These are phyloP conservation scores for Portunus trituberculatus DNA, from an alignment of 1,140 invertebrate genomes.

Conservation along the genomic window DNA sequence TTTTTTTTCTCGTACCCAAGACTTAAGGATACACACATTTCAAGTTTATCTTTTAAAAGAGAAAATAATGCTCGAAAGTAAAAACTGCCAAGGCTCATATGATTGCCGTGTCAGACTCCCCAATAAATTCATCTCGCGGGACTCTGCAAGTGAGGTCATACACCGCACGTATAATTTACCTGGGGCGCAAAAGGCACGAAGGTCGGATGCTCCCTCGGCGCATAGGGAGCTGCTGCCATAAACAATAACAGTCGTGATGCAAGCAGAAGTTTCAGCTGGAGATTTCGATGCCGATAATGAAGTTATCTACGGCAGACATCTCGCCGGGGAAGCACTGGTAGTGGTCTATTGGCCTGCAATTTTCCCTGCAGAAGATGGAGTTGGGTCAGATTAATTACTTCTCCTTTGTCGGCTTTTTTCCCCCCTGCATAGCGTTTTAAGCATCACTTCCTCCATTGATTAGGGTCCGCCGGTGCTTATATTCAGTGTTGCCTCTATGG, in stretches of 20 bases:
- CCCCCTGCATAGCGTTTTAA: too few relatives aligned
- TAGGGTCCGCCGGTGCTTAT: too few relatives aligned
- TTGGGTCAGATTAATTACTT: background rate
- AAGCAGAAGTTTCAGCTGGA: conserved; percentile 37
- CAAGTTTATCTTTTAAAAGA: conserved; percentile 14
- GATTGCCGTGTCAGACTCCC: conserved; percentile 44
- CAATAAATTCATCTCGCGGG: conserved; percentile 37
- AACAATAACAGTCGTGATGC: conserved; percentile 60
- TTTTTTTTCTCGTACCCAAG: background rate
- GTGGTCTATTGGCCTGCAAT: background rate
- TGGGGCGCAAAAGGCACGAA: background rate
- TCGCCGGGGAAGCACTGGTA: background rate
- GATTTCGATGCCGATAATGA: conserved; percentile 56
- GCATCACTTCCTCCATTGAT: too few relatives aligned
- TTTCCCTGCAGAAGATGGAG: background rate
- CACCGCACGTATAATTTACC: conserved; percentile 5
- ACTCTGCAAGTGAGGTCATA: conserved; percentile 26
- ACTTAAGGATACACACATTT: conserved; percentile 4
- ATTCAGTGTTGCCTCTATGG: too few relatives aligned
- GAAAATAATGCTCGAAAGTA: conserved; percentile 41
- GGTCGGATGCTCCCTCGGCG: background rate
- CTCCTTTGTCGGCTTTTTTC: too few relatives aligned
- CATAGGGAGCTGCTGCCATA: conserved; percentile 19
- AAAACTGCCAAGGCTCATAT: background rate
- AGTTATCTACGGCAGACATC: conserved; percentile 58